Evolutionary conservation across 2,797 vertebrate species (phyloP).

Genomic region (Decapterus maruadsi): DNA sequence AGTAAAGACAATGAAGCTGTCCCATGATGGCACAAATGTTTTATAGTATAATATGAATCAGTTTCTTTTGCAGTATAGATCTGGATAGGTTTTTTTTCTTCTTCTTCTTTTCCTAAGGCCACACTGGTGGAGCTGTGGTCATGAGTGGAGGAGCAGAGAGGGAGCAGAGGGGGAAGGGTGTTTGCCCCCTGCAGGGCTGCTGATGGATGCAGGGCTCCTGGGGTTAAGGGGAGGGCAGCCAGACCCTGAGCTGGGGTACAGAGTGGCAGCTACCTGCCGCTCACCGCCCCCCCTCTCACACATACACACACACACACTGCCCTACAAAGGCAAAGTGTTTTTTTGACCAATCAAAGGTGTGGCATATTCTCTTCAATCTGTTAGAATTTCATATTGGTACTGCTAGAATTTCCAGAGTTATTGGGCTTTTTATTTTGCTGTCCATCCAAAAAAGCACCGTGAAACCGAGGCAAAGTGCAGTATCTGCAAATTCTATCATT

Average conservation of each 20-base stretch:
- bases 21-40: neutral
- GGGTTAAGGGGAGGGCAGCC: constrained; percentile 84
- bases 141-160: constrained; percentile 14
- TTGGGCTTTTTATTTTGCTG: no score
- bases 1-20: neutral
- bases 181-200: constrained; percentile 73
- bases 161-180: constrained; percentile 58
- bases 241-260: constrained; percentile 72
- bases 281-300: constrained; percentile 34
- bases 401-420: no score
- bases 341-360: no score
- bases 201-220: constrained; percentile 85
- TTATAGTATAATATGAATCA: neutral
- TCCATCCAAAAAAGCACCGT: no score
- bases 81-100: constrained; percentile 9
- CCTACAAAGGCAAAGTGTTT: no score
- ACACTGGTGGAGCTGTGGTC: constrained; percentile 1
- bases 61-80: neutral
- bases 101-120: neutral
- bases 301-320: constrained; percentile 45
- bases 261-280: constrained; percentile 74
- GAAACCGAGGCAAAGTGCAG: no score
- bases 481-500: no score
- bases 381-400: no score
- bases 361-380: no score